These are phyloP conservation scores for Heliconius aoede DNA, from an alignment of 2,888 invertebrate species.

Conservation along the genomic window DNA sequence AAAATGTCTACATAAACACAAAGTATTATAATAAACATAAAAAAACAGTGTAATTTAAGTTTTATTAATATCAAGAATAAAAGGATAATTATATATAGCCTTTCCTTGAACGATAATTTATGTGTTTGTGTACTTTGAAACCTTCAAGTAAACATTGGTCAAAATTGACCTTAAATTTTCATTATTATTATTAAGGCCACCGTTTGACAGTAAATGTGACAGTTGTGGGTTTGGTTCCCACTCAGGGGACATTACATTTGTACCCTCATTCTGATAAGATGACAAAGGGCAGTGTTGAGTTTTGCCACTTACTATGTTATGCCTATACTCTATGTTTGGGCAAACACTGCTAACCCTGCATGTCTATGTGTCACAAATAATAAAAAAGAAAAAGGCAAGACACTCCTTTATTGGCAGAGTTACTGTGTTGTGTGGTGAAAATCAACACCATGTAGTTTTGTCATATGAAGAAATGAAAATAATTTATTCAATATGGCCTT, in stretches of 20 bases:
- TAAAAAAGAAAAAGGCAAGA: neutral
- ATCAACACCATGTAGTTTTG: neutral
- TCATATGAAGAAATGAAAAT: neutral
- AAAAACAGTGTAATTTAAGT: neutral
- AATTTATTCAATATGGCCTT: neutral
- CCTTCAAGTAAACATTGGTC: constrained; percentile 3
- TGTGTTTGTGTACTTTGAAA: constrained; percentile 6
- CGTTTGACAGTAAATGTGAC: neutral
- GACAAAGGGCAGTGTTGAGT: too few species aligned
- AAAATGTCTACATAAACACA: neutral
- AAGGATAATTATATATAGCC: constrained; percentile 3
- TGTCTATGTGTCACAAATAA: neutral
- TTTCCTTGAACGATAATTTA: constrained; percentile 29
- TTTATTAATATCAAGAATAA: constrained; percentile 12
- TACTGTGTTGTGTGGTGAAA: neutral
- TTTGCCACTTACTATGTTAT: too few species aligned
- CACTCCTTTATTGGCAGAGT: neutral
- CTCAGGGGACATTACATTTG: neutral
- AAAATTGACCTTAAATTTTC: constrained; percentile 11
- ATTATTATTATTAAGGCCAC: neutral
- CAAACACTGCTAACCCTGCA: too few species aligned
- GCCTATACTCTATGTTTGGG: too few species aligned
- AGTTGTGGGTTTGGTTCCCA: neutral
- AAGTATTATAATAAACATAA: neutral
- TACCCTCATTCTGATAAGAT: too few species aligned